Percentiles rank a stretch among this genome's conserved stretches.
phyloP scores from a whole-genome alignment of 2,888 invertebrate genomes.

The Limnephilus rhombicus region DNA sequence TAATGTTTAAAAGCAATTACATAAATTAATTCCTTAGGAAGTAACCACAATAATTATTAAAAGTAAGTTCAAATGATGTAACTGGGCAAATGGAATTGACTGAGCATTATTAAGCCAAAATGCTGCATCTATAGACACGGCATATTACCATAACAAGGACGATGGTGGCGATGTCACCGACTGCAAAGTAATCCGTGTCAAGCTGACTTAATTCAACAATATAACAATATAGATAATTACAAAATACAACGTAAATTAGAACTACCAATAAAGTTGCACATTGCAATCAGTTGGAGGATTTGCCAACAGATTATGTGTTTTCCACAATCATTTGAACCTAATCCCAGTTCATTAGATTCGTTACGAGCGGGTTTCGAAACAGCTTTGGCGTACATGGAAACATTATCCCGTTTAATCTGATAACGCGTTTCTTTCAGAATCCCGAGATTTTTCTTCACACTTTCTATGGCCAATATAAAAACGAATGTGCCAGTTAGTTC shows the following conservation, averaged over 20 bases:
- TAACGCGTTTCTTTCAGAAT: background rate
- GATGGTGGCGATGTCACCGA: too few relatives aligned
- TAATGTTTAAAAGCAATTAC: too few relatives aligned
- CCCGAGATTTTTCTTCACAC: background rate
- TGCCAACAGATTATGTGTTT: background rate
- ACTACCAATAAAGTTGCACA: background rate
- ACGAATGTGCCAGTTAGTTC: background rate
- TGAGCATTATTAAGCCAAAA: too few relatives aligned
- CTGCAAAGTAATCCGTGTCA: too few relatives aligned
- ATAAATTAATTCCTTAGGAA: too few relatives aligned
- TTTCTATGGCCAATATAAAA: background rate
- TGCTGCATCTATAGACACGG: too few relatives aligned
- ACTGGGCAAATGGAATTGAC: too few relatives aligned
- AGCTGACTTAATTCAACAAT: too few relatives aligned
- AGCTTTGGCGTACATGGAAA: background rate
- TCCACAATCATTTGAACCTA: background rate
- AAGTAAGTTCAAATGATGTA: too few relatives aligned
- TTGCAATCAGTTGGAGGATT: background rate
- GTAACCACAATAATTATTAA: too few relatives aligned
- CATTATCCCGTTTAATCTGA: slow-evolving; percentile 1
- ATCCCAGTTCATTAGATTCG: background rate
- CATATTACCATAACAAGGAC: too few relatives aligned
- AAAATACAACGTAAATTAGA: background rate
- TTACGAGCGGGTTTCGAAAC: background rate
- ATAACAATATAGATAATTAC: background rate